These are phyloP conservation scores for Didymodactylos carnosus DNA, from an alignment of 2,888 invertebrate genomes.

Conservation along the genomic window DNA sequence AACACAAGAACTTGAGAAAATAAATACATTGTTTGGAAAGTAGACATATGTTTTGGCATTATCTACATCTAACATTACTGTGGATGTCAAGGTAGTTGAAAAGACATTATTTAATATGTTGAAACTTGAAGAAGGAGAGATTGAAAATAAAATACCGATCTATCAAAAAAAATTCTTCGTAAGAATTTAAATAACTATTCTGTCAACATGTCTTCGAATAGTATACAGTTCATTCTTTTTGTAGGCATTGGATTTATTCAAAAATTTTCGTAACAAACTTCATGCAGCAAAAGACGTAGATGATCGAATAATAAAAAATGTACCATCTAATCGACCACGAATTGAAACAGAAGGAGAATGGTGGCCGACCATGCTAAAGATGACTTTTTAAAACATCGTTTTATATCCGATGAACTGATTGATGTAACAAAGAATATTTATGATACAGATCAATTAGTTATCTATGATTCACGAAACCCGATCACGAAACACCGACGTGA, in stretches of 20 bases:
- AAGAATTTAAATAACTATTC: neutral
- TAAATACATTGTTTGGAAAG: conserved; percentile 79
- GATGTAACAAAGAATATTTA: conserved; percentile 26
- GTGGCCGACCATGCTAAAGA: conserved; percentile 29
- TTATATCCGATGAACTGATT: conserved; percentile 6
- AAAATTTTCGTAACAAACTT: neutral
- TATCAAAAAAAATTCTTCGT: conserved; percentile 75
- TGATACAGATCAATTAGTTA: conserved; percentile 83
- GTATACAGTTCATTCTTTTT: neutral
- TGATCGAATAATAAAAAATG: no score
- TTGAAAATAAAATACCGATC: conserved; percentile 66
- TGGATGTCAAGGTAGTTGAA: conserved; percentile 67
- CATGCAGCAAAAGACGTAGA: conserved; percentile 44
- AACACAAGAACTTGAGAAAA: conserved; percentile 76
- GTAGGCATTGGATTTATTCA: neutral
- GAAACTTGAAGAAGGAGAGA: conserved; percentile 62
- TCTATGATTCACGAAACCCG: conserved; percentile 81
- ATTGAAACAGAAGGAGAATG: conserved; percentile 28
- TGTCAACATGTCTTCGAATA: neutral
- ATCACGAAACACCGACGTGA: conserved; percentile 73
- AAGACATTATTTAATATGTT: conserved; percentile 86
- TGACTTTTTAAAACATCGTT: conserved; percentile 15
- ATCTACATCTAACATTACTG: no score
- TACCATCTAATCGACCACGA: conserved; percentile 38
- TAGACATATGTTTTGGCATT: neutral